phyloP scores from a whole-genome alignment of 2,113 vertebrate species.

The Procavia capensis region DNA sequence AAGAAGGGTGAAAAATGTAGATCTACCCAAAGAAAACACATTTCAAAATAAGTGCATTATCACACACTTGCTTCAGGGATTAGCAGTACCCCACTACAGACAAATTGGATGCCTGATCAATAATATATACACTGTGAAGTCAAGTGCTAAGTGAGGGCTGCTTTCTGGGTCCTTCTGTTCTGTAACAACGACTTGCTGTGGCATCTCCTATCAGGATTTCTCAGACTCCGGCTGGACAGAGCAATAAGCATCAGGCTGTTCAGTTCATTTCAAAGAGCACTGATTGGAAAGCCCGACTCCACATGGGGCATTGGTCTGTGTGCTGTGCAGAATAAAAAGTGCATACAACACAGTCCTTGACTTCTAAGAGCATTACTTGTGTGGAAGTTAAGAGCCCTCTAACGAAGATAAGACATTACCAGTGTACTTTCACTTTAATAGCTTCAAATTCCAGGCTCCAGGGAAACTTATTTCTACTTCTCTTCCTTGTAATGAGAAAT shows the following conservation, averaged over 20 bases:
- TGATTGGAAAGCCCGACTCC: conserved; percentile 26
- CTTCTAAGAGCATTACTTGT: conserved; percentile 14
- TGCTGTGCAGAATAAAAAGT: neutral
- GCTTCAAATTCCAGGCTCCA: conserved; percentile 24
- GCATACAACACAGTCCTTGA: neutral
- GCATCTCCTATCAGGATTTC: neutral
- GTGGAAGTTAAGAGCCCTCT: neutral
- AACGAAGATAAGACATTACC: neutral
- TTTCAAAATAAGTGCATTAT: conserved; percentile 51
- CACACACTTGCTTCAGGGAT: conserved; percentile 18
- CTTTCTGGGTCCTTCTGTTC: conserved; percentile 43
- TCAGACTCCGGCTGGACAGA: neutral
- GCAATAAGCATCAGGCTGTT: neutral
- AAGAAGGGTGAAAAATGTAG: neutral
- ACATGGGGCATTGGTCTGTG: neutral
- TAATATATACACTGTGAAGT: neutral
- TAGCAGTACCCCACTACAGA: neutral
- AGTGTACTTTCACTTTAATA: neutral
- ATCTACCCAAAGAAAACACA: conserved; percentile 42
- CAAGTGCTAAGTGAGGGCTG: neutral
- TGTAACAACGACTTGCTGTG: neutral
- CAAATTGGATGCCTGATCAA: neutral
- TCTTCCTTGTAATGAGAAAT: conserved; percentile 43
- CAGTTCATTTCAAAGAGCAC: conserved; percentile 13
- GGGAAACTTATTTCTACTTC: neutral